phyloP scores from a whole-genome alignment of 1,140 invertebrate genomes.

The Macrosteles quadrilineatus region DNA sequence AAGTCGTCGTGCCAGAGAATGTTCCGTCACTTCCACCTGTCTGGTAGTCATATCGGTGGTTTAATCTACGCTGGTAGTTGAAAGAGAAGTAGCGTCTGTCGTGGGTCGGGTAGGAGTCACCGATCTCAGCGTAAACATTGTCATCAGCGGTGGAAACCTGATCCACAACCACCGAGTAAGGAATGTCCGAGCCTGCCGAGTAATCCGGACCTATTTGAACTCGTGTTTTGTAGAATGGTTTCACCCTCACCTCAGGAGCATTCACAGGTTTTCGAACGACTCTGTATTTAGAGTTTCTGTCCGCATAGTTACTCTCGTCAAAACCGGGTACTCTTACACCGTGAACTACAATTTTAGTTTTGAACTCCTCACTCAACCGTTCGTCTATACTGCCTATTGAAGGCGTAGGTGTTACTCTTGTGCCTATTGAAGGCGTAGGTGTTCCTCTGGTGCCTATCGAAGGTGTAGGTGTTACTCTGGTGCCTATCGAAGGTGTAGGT shows the following conservation, averaged over 20 bases:
- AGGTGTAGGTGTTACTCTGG: too few relatives aligned
- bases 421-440: too few relatives aligned
- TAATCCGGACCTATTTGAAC: slow-evolving; percentile 32
- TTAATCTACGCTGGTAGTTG: slow-evolving; percentile 12
- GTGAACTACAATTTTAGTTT: slow-evolving; percentile 26
- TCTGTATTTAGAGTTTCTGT: slow-evolving; percentile 30
- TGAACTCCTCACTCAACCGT: slow-evolving; percentile 19
- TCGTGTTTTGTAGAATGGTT: slow-evolving; percentile 36
- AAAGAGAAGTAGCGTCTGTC: slow-evolving; percentile 31
- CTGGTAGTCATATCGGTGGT: slow-evolving; percentile 23
- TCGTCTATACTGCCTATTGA: not conserved
- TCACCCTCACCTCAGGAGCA: not conserved
- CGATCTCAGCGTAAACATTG: slow-evolving; percentile 34
- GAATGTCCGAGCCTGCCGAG: slow-evolving; percentile 26
- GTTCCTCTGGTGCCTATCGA: too few relatives aligned
- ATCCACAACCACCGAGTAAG: slow-evolving; percentile 31
- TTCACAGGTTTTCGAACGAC: slow-evolving; percentile 33
- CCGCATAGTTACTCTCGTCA: slow-evolving; percentile 12
- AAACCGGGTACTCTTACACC: not conserved
- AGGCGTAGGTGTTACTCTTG: too few relatives aligned
- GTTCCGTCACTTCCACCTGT: slow-evolving; percentile 32
- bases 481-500: too few relatives aligned
- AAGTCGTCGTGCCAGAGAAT: slow-evolving; percentile 33
- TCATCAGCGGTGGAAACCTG: slow-evolving; percentile 24
- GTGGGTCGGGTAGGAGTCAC: slow-evolving; percentile 29